Evolutionary conservation across 2,113 vertebrate genomes (phyloP).

Genomic region (Hippotragus niger): DNA sequence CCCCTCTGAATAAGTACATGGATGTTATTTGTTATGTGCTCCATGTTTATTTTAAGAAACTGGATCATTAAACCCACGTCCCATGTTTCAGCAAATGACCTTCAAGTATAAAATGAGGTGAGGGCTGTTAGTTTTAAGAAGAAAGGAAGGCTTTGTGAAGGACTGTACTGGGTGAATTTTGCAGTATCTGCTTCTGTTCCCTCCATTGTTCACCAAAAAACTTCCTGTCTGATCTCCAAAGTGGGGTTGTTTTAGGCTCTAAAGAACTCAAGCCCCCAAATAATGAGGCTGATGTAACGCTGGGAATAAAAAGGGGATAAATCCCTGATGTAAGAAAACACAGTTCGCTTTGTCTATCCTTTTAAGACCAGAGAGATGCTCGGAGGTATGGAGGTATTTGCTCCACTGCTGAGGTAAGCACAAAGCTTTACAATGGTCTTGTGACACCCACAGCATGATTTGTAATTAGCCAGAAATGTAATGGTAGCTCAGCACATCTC

Average conservation of each 20-base stretch:
- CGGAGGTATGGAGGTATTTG: neutral
- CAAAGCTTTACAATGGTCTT: constrained; percentile 58
- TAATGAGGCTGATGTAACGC: constrained; percentile 66
- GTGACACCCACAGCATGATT: constrained; percentile 54
- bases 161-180: neutral
- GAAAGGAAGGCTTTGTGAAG: constrained; percentile 67
- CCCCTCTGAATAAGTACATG: neutral
- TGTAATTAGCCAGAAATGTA: constrained; percentile 67
- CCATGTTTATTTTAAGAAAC: constrained; percentile 67
- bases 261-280: constrained; percentile 48
- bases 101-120: constrained; percentile 65
- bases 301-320: constrained; percentile 51
- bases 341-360: constrained; percentile 44
- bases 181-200: constrained; percentile 52
- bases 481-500: constrained; percentile 65
- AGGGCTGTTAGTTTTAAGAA: constrained; percentile 70
- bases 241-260: constrained; percentile 54
- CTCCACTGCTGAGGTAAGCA: constrained; percentile 57
- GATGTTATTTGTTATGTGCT: constrained; percentile 52
- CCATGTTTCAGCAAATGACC: constrained; percentile 64
- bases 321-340: constrained; percentile 68
- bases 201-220: constrained; percentile 56
- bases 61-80: constrained; percentile 60
- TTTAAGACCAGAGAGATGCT: neutral
- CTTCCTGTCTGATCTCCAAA: constrained; percentile 57